These are phyloP conservation scores for Drosophila littoralis DNA, from an alignment of 1,140 invertebrate genomes.

Conservation along the genomic window DNA sequence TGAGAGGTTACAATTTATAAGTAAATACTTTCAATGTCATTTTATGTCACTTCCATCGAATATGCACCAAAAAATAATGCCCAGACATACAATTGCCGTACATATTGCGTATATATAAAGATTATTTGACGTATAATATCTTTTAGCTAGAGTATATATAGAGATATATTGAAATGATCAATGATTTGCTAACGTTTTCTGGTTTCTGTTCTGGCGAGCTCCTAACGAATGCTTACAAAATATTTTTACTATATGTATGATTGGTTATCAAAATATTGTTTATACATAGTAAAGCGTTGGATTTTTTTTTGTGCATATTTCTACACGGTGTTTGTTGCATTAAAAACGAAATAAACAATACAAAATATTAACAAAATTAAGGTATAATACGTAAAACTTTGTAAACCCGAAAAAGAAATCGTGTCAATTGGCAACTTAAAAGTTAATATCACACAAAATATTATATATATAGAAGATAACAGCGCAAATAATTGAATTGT, in stretches of 20 bases:
- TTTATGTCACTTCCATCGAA: conserved; percentile 31
- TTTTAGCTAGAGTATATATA: conserved; percentile 36
- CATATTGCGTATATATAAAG: conserved; percentile 41
- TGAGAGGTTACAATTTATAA: conserved; percentile 47
- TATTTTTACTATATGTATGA: conserved; percentile 23
- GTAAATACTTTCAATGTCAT: conserved; percentile 52
- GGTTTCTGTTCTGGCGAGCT: conserved; percentile 19
- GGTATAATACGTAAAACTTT: conserved; percentile 42
- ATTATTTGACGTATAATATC: conserved; percentile 52
- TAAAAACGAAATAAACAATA: conserved; percentile 37
- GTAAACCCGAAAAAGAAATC: conserved; percentile 57
- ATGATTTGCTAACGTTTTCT: conserved; percentile 44
- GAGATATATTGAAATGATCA: conserved; percentile 33
- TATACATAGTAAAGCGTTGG: conserved; percentile 59
- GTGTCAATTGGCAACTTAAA: conserved; percentile 46
- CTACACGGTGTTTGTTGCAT: conserved; percentile 63
- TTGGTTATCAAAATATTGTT: conserved; percentile 38
- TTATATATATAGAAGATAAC: conserved; percentile 17
- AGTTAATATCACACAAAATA: conserved; percentile 54
- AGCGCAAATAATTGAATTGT: conserved; percentile 38
- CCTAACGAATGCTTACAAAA: conserved; percentile 47
- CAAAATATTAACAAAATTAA: conserved; percentile 44
- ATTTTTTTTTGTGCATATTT: conserved; percentile 72
- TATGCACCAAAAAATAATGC: conserved; percentile 37
- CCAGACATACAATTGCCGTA: conserved; percentile 40